phyloP scores from a whole-genome alignment of 2,888 invertebrate species.

The Hoplodrina ambigua region DNA sequence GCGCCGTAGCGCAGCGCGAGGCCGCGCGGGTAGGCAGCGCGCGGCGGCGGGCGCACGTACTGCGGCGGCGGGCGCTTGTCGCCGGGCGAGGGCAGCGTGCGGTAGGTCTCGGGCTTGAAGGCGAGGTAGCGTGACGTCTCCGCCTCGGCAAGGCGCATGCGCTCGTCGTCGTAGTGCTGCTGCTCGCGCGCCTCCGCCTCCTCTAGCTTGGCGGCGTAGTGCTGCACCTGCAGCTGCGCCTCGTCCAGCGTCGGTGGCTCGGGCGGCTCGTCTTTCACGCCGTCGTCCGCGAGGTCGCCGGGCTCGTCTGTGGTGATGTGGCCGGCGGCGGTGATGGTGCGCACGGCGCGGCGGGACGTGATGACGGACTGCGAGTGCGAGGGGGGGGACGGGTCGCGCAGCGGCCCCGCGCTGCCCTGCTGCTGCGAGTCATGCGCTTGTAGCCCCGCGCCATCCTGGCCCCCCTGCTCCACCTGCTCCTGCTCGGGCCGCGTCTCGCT shows the following conservation, averaged over 20 bases:
- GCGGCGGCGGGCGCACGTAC: constrained; percentile 69
- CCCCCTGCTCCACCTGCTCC: constrained; percentile 43
- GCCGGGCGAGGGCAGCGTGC: constrained; percentile 70
- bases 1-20: constrained; percentile 81
- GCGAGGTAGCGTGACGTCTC: constrained; percentile 84
- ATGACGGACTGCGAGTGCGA: constrained; percentile 88
- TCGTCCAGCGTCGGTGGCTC: constrained; percentile 73
- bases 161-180: constrained; percentile 81
- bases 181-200: constrained; percentile 68
- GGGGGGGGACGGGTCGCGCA: constrained; percentile 65
- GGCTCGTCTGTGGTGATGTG: constrained; percentile 86
- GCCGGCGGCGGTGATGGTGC: constrained; percentile 91
- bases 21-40: constrained; percentile 72
- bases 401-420: constrained; percentile 17
- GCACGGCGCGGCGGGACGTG: constrained; percentile 89
- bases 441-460: constrained; percentile 16
- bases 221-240: constrained; percentile 70
- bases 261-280: constrained; percentile 84
- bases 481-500: constrained; percentile 77
- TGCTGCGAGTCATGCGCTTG: constrained; percentile 35
- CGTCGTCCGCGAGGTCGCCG: constrained; percentile 75
- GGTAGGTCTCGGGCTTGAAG: constrained; percentile 84
- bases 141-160: constrained; percentile 78
- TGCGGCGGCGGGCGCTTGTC: constrained; percentile 73
- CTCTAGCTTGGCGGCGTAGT: constrained; percentile 76